phyloP scores from a whole-genome alignment of 2,888 invertebrate genomes.

The Ligdia adustata region DNA sequence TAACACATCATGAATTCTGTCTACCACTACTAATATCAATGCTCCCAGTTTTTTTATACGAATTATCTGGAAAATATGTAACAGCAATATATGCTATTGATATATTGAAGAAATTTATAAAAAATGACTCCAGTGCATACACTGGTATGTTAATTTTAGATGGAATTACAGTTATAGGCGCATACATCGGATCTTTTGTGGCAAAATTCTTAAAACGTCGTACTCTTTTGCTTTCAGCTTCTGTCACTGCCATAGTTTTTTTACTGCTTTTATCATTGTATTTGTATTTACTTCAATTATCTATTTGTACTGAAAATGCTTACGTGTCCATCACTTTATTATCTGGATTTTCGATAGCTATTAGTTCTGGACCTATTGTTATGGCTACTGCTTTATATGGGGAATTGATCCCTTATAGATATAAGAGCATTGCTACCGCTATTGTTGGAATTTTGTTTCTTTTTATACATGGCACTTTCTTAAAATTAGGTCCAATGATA shows the following conservation, averaged over 20 bases:
- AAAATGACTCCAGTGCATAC: not conserved
- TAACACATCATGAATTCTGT: not conserved
- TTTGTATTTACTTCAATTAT: not conserved
- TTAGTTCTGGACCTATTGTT: not conserved
- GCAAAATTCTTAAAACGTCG: not conserved
- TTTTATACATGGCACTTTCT: not conserved
- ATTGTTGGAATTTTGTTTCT: not conserved
- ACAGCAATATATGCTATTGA: not conserved
- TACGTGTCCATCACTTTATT: not conserved
- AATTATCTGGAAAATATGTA: not conserved
- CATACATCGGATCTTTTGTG: not conserved
- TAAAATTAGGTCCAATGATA: not conserved
- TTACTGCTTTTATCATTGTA: not conserved
- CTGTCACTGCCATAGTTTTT: not conserved
- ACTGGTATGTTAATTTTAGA: constrained; percentile 1
- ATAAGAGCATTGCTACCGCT: not conserved
- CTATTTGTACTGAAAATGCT: not conserved
- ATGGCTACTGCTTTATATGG: not conserved
- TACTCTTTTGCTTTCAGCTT: not conserved
- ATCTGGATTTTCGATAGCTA: not conserved
- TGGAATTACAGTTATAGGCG: not conserved
- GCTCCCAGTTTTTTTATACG: not conserved
- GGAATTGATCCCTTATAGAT: not conserved
- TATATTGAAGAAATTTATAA: not conserved
- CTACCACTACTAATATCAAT: not conserved